A percentile compares a stretch with the other conserved stretches of the same genome.
Conservation (phyloP, 2,113 vertebrate species). For the Calyptommatus sinebrachiatus region DNA sequence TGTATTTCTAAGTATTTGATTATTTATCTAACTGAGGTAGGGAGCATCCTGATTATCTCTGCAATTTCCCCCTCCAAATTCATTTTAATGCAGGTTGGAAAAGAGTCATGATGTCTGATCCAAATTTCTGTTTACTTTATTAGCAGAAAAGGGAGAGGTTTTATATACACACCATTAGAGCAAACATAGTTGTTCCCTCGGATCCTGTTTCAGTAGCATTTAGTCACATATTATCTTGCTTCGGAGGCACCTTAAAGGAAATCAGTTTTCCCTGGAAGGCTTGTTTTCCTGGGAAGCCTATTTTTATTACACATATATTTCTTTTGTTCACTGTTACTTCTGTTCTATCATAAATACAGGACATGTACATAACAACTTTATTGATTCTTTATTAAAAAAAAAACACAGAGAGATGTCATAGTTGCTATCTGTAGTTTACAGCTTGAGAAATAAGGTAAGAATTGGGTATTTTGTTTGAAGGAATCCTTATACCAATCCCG, state of each 20-base stretch:
- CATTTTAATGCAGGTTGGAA: neutral
- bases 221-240: slow-evolving; percentile 13
- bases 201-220: slow-evolving; percentile 30
- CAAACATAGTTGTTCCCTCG: slow-evolving; percentile 25
- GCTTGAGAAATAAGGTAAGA: neutral
- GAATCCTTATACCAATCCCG: neutral
- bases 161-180: slow-evolving; percentile 20
- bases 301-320: neutral
- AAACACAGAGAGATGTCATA: neutral
- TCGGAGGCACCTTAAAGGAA: slow-evolving; percentile 14
- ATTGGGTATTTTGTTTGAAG: neutral
- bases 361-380: neutral
- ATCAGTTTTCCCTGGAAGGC: neutral
- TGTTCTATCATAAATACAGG: neutral
- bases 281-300: neutral
- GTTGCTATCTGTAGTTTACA: neutral
- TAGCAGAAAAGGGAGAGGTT: slow-evolving; percentile 37
- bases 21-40: neutral
- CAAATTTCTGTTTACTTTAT: slow-evolving; percentile 5
- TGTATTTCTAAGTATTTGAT: neutral
- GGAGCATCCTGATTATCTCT: slow-evolving; percentile 10
- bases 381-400: neutral
- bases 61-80: neutral
- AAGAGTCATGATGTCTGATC: neutral
- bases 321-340: neutral